phyloP scores from a whole-genome alignment of 2,888 invertebrate species.

The Trypoxylon attenuatum region DNA sequence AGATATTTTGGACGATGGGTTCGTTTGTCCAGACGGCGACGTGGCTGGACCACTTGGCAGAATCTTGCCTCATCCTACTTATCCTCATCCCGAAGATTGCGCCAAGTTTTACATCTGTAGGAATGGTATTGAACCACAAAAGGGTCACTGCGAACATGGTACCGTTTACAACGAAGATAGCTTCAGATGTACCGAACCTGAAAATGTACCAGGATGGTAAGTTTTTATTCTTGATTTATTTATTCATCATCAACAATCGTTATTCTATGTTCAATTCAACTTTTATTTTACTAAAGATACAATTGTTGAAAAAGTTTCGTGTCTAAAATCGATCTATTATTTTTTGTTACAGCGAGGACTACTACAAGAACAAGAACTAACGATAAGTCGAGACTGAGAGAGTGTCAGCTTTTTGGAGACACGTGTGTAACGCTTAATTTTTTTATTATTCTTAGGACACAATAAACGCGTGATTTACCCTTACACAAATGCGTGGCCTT shows the following conservation, averaged over 20 bases:
- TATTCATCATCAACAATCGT: too few species aligned
- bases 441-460: slow-evolving; percentile 56
- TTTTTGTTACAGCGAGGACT: slow-evolving; percentile 80
- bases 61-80: slow-evolving; percentile 85
- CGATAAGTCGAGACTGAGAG: slow-evolving; percentile 13
- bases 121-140: slow-evolving; percentile 85
- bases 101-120: slow-evolving; percentile 89
- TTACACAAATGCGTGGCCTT: slow-evolving; percentile 55
- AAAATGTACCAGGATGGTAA: slow-evolving; percentile 87
- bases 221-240: slow-evolving; percentile 34
- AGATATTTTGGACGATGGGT: slow-evolving; percentile 84
- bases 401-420: slow-evolving; percentile 40
- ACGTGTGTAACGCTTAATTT: slow-evolving; percentile 44
- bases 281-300: too few species aligned
- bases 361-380: slow-evolving; percentile 77
- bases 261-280: slow-evolving; percentile 1
- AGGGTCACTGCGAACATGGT: slow-evolving; percentile 83
- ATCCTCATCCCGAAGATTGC: slow-evolving; percentile 87
- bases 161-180: slow-evolving; percentile 87
- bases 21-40: slow-evolving; percentile 84
- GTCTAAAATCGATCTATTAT: not conserved
- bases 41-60: slow-evolving; percentile 82
- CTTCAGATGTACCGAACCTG: slow-evolving; percentile 85
- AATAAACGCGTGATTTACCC: slow-evolving; percentile 62
- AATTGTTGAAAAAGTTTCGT: not conserved